Evolutionary conservation across 2,888 invertebrate species (phyloP), one percentile per base, ranked within the genome.

Genomic region (Acrocyrtus sp.): DNA sequence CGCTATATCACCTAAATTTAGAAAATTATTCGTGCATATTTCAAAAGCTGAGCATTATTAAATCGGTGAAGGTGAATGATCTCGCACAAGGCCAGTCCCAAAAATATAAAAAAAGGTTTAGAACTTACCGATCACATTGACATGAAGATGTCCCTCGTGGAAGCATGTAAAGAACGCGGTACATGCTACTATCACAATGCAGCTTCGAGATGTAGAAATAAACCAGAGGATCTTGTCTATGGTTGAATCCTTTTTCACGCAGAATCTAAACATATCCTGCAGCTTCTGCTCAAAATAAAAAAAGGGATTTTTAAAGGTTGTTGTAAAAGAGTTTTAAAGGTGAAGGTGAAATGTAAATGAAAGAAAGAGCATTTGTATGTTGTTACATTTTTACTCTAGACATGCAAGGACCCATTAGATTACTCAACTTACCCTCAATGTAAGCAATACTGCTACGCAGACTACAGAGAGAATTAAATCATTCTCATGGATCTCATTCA

Each of bases 131-230:
- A 76, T 69, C 5, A 80, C 78, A 4, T 60, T 57, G n/a, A 73
- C 72, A 4, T 69, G 62, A 1, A 69, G 21, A 0, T 62, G 50
- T 4, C 74, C 72, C 24, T 74, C 69, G 19, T 62, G 70, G 3
- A 61, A n/a, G 21, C 51, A 24, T 43, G 56, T 70, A 22, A 78
- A 78, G 4, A 91, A 85, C 15, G 88, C 85, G 0, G 89, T 90
- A 82, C 90, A 90, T 17, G 89, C 85, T n/a, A 92, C 87, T 66
- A 93, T 92, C 24, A 92, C 89, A 50, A 92, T 85, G 78, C 92
- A 92, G 85, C 92, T 93, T 75, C 93, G 86, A 0, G 91, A 89
- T 29, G 91, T 92, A 70, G 91, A 89, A 51, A 92, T 85, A 82
- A 92, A 87, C 91, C 92, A 92, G 54, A 91, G 86, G 47, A 87